Conservation (phyloP, 2,113 vertebrate species). For the Eretmochelys imbricata region DNA sequence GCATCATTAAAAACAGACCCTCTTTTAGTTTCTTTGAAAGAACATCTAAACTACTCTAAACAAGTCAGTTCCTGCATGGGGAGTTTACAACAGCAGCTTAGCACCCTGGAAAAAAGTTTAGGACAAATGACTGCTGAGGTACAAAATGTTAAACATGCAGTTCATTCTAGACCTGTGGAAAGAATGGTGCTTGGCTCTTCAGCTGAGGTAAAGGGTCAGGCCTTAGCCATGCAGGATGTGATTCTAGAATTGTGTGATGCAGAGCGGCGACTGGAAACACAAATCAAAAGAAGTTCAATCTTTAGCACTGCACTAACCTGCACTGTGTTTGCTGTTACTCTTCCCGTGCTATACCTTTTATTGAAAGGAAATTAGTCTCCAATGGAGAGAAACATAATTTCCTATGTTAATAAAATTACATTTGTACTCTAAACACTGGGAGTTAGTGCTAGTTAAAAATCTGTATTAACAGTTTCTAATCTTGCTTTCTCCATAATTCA, state of each 20-base stretch:
- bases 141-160: conserved; percentile 70
- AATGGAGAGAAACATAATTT: background rate
- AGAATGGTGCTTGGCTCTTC: conserved; percentile 17
- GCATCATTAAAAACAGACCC: conserved; percentile 67
- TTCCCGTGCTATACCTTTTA: conserved; percentile 89
- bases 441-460: conserved; percentile 8
- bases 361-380: conserved; percentile 81
- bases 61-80: conserved; percentile 78
- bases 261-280: conserved; percentile 83
- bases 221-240: conserved; percentile 70
- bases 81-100: conserved; percentile 79
- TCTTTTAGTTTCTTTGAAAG: conserved; percentile 79
- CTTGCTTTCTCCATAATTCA: background rate
- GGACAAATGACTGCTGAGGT: conserved; percentile 72
- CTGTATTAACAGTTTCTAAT: background rate
- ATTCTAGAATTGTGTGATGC: conserved; percentile 82
- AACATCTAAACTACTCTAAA: conserved; percentile 81
- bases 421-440: background rate
- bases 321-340: conserved; percentile 79
- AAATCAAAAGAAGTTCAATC: conserved; percentile 83
- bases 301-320: conserved; percentile 86
- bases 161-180: conserved; percentile 61
- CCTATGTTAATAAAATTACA: conserved; percentile 35
- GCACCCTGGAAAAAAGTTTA: conserved; percentile 76
- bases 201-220: conserved; percentile 60